Evolutionary conservation across 2,797 vertebrate genomes (phyloP), one percentile per base, ranked within the genome.

Genomic region (Chelmon rostratus): DNA sequence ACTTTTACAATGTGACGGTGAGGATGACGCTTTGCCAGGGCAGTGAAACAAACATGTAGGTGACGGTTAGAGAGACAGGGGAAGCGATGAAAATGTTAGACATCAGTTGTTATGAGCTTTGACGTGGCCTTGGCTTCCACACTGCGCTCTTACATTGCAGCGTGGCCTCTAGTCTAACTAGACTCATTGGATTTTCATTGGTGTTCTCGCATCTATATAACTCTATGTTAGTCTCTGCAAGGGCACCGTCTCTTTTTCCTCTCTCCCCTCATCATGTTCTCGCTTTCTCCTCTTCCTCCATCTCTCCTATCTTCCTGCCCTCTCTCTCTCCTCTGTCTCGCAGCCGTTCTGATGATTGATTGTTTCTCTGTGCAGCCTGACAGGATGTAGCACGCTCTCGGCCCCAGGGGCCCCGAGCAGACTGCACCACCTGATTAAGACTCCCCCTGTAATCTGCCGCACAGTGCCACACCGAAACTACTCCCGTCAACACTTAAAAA

Each of bases 361-460:
- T 98, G 97, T 97, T 97, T 97, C 95, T 96, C 97, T 95, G 95
- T 75, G 42, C 93, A 95, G 95, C 92, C 95, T 97, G 97, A 97
- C 95, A 96, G 94, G 90, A 95, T 97, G 95, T 96, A 93, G 95
- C 96, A 96, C 96, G 96, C 96, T 95, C 89, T 94, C 91, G 93
- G 96, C 96, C 97, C 96, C 96, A 91, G 95, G 96, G 96, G 95
- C 96, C 95, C 92, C 73, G 73, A 94, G 96, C 91, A 96, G 94
- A 95, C 96, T 95, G 95, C 94, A 95, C 95, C 94, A 96, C 96
- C 96, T 97, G 96, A 97, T 97, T 97, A 97, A 96, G 96, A 96
- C 95, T 93, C 94, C 93, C 92, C 85, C 93, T 95, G 94, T 96
- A 97, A 98, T 97, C 97, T 97, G 96, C 95, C 93, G 92, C 96